Base-by-base conservation (phyloP, 2,888 invertebrate species). In the Cyrtodaria siliqua region DNA sequence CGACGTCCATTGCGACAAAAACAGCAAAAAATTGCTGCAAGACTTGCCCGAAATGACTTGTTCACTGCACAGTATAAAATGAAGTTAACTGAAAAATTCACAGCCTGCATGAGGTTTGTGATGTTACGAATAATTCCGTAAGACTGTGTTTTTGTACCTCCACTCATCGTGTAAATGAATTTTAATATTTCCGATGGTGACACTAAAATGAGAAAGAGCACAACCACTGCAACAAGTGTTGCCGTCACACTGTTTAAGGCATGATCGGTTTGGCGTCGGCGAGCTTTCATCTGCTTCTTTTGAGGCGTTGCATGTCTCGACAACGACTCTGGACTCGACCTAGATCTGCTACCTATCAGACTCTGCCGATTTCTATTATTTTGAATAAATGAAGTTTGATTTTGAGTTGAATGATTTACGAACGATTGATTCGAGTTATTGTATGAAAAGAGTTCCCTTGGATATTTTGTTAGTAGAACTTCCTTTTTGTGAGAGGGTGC, bases 11-110 rank as follows among this genome's bases (percentile, higher is more conserved):
- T 49, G 18, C 49, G 26, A 60, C 80, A 74, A 33, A 82, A 86
- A 56, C 83, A 85, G 59, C 87, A 89, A 49, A 86, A 75, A 24
- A 90, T 81, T 4, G 76, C 83, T 2, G 77, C 69, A 2, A 89
- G 72, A 12, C 94, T 94, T 50, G 90, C 86, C 9, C 98, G 95
- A 93, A 98, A 98, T 94, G 98, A 97, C 82, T 97, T 95, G 82
- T 97, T 97, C 97, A 98, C 98, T 60, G 96, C 95, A 90, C 98
- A 98, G 92, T 98, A 98, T 29, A 98, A 94, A 72, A 98, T 96
- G 91, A 98, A 98, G 93, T 98, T 98, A 71, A 98, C 82, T 6
- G 88, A 89, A 66, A 91, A 92, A 63, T 92, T 91, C 33, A 89
- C 77, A 1, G 89, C 88, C 74, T 91, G 89, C 87, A 92, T 87